Conservation (phyloP, 2,888 invertebrate genomes). For the Hypena proboscidalis region DNA sequence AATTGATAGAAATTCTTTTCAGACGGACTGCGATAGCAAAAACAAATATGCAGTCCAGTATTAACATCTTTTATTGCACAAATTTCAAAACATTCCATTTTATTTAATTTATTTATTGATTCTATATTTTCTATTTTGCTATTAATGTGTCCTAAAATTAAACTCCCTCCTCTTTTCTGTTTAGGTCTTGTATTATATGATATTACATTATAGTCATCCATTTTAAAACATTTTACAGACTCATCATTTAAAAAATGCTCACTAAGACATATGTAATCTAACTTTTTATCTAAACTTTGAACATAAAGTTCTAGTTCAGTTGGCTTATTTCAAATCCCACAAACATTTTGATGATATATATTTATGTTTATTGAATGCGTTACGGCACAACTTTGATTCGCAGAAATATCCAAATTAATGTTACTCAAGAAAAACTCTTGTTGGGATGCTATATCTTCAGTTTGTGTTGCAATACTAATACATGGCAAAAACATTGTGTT, state of each 20-base stretch:
- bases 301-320: conserved; percentile 1
- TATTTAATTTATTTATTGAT: background rate
- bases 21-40: conserved; percentile 1
- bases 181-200: background rate
- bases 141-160: background rate
- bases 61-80: background rate
- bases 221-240: background rate
- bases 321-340: background rate
- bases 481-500: too few relatives aligned
- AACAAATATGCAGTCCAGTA: background rate
- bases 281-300: background rate
- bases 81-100: background rate
- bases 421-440: too few relatives aligned
- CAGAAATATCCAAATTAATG: too few relatives aligned
- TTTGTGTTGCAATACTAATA: too few relatives aligned
- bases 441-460: too few relatives aligned
- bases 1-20: background rate
- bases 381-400: too few relatives aligned
- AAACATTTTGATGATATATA: background rate
- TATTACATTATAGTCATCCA: background rate
- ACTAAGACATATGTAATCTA: background rate
- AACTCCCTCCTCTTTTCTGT: background rate
- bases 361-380: background rate
- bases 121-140: too few relatives aligned
- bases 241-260: conserved; percentile 1